These are phyloP conservation scores for Thecocarcelia acutangulata DNA, from an alignment of 2,888 invertebrate genomes.

Conservation along the genomic window DNA sequence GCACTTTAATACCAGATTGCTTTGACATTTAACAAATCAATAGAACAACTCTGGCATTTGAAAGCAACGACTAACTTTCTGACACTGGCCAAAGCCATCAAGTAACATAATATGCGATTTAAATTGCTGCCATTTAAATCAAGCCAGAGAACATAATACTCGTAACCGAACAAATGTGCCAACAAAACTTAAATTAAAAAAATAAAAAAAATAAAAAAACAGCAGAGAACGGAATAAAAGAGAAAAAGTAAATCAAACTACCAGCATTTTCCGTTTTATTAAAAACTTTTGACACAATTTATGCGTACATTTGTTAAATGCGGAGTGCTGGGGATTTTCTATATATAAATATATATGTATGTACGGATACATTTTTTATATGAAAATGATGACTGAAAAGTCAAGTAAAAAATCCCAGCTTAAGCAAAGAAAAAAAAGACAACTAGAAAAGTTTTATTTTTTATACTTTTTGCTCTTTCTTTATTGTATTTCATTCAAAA, in stretches of 20 bases:
- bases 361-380: constrained; percentile 2
- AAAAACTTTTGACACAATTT: constrained; percentile 63
- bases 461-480: background rate
- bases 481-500: constrained; percentile 26
- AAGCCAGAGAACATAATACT: constrained; percentile 3
- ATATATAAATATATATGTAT: too few species aligned
- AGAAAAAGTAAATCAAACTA: constrained; percentile 34
- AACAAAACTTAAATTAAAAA: background rate
- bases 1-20: background rate
- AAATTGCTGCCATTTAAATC: constrained; percentile 26
- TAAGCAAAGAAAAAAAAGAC: constrained; percentile 5
- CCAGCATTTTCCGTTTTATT: constrained; percentile 44
- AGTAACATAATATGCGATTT: constrained; percentile 26
- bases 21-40: constrained; percentile 52
- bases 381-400: constrained; percentile 13
- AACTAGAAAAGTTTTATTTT: constrained; percentile 24
- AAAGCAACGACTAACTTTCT: constrained; percentile 34
- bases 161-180: background rate
- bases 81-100: constrained; percentile 31
- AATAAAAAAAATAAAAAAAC: background rate
- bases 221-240: background rate
- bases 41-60: constrained; percentile 36
- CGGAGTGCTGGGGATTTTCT: constrained; percentile 11
- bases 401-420: constrained; percentile 41
- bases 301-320: constrained; percentile 50